Evolutionary conservation across 2,113 vertebrate species (phyloP), one percentile per base, ranked within the genome.

Genomic region (Mastomys coucha): DNA sequence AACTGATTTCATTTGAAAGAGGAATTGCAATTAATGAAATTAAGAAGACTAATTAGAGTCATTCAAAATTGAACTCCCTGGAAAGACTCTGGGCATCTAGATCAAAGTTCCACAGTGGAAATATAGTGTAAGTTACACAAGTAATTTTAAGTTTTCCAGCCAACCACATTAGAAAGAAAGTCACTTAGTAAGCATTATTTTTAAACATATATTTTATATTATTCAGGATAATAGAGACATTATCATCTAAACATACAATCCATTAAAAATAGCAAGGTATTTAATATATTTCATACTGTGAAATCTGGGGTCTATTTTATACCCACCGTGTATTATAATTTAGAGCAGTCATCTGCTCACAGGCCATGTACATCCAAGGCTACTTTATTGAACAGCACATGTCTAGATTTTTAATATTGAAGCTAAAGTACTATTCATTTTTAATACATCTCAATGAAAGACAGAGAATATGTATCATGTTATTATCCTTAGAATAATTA

Each of bases 1-100:
- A 93, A 70, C 88, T 96, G 95, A 42, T 82, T 97, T 95, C 39
- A 89, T 45, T 92, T 87, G 91, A 95, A 84, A 88, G 39, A 94
- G 12, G 2, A 90, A 76, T 65, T 95, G 69, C 22, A 95, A 70
- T 95, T 95, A 85, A 94, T 81, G 70, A 80, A 96, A 80, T 91
- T 76, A 91, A 19, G 28, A 84, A 84, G 33, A 72, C 8, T 56
- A 67, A 86, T 88, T 22, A 65, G 39, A 58, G n/a, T 89, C 16
- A 91, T 76, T 67, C 89, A 76, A 84, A 95, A 85, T 91, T 19
- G 45, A 92, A 94, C 69, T 95, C 63, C 93, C 58, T 53, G 91
- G 39, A 85, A 91, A 89, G n/a, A 89, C 24, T 88, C 19, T 93
- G 42, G 85, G 24, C 4, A 87, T 86, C 19, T 91, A 89, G 33